Base-by-base conservation (phyloP, 2,113 vertebrate species). In the Psittacula cyanocephala region DNA sequence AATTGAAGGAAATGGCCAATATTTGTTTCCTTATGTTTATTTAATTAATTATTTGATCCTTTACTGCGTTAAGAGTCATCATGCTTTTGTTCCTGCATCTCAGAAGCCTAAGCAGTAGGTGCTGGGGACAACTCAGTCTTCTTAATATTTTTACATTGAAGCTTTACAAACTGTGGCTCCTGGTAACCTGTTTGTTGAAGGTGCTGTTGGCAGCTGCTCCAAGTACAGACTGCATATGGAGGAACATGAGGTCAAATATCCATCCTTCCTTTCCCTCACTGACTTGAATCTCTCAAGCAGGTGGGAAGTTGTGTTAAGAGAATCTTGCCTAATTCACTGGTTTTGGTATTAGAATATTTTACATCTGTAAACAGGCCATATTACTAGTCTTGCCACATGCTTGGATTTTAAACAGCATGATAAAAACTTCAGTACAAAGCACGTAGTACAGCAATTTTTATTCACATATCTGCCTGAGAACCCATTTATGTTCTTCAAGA, bases 1-100 rank as follows among this genome's bases (percentile, higher is more conserved):
- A 80, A 67, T 59, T 57, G 17, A 89, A 92, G 5, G 9, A 57
- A 23, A 17, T 52, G n/a, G 31, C 10, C 7, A 29, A 5, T 74
- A 55, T 62, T 62, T 52, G 10, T 89, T 85, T 68, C 29, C 43
- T 96, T 91, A 79, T 69, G 63, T 64, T 77, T 60, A 65, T 3
- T 79, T 92, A 88, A 10, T 81, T 50, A 78, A 55, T 62, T 86
- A 5, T 9, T 44, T 78, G 11, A 37, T 69, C 53, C 85, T 97
- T 91, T 89, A 47, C 70, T 96, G 80, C 55, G 89, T 59, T 74
- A 87, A 93, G 91, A 92, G 52, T 86, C 60, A 64, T 85, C 31
- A 17, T 83, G 35, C 29, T 94, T 96, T 72, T 77, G n/a, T 81
- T 94, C 20, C 76, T 86, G 57, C 77, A 53, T 88, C 49, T 92